Evolutionary conservation across 2,888 invertebrate species (phyloP).

Genomic region (Meiosimyza decipiens): DNA sequence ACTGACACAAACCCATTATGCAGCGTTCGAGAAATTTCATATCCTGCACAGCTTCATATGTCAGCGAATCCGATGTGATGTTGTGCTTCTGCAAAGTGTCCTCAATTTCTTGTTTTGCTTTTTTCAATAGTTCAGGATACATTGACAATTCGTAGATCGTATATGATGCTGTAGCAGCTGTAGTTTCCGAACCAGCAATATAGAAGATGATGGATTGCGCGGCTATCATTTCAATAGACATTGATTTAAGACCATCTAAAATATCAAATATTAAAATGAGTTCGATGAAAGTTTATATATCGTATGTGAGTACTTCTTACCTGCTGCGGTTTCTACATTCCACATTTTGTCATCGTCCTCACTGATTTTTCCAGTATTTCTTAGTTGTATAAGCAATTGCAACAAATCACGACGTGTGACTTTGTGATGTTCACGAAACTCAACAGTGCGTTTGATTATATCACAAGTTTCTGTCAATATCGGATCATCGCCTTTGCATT

Average conservation of each 20-base stretch:
- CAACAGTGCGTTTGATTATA: slow-evolving; percentile 64
- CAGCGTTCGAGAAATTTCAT: slow-evolving; percentile 67
- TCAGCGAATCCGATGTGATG: slow-evolving; percentile 54
- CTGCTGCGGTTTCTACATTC: slow-evolving; percentile 54
- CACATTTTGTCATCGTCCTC: slow-evolving; percentile 57
- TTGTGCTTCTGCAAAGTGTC: slow-evolving; percentile 56
- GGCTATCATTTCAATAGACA: slow-evolving; percentile 62
- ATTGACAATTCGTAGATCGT: slow-evolving; percentile 66
- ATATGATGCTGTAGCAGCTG: slow-evolving; percentile 64
- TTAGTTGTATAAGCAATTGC: slow-evolving; percentile 67
- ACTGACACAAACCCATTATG: slow-evolving; percentile 58
- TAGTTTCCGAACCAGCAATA: slow-evolving; percentile 68
- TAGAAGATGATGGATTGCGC: slow-evolving; percentile 66
- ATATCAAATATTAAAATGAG: too few relatives aligned
- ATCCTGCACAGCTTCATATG: slow-evolving; percentile 65
- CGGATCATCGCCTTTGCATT: slow-evolving; percentile 48
- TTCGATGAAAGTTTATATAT: too few relatives aligned
- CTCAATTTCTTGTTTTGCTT: slow-evolving; percentile 62
- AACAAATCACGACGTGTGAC: slow-evolving; percentile 67
- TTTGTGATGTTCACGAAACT: slow-evolving; percentile 65
- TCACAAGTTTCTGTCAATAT: slow-evolving; percentile 58
- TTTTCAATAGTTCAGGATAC: slow-evolving; percentile 62
- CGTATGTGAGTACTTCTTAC: slow-evolving; percentile 32
- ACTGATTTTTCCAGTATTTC: slow-evolving; percentile 64
- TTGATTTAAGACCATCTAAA: slow-evolving; percentile 51